These are phyloP conservation scores for Cheirogaleus medius DNA, from an alignment of 2,113 vertebrate species.

Conservation along the genomic window DNA sequence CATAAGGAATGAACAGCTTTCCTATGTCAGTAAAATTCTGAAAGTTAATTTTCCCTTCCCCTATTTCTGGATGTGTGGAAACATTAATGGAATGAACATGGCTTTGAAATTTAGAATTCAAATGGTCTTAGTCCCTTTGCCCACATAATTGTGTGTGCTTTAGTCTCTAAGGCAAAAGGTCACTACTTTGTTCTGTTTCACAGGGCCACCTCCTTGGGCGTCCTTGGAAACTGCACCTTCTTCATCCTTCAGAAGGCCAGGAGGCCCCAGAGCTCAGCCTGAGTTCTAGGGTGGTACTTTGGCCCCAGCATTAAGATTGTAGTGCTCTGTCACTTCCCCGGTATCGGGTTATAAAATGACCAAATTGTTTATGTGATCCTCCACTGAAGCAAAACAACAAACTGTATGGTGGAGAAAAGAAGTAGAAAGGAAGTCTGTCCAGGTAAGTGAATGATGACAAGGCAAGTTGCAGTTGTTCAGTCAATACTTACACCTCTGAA, in stretches of 20 bases:
- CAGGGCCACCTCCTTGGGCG: not conserved
- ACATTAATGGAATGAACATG: not conserved
- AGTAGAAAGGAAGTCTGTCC: conserved; percentile 9
- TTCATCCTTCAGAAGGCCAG: not conserved
- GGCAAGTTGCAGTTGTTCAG: not conserved
- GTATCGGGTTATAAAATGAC: not conserved
- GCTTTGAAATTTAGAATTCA: conserved; percentile 19
- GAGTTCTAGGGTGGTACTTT: not conserved
- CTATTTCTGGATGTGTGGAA: conserved; percentile 21
- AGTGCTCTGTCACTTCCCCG: conserved; percentile 41
- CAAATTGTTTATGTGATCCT: not conserved
- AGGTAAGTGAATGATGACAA: conserved; percentile 44
- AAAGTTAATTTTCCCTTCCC: not conserved
- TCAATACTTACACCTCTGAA: not conserved
- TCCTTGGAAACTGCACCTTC: not conserved
- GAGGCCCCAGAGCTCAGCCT: not conserved
- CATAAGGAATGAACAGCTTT: not conserved
- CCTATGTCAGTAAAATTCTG: not conserved
- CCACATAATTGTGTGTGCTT: not conserved
- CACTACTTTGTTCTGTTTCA: conserved; percentile 1
- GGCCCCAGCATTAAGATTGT: conserved; percentile 22
- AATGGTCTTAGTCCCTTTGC: not conserved
- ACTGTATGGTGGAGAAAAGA: conserved; percentile 33
- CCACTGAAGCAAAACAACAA: conserved; percentile 21
- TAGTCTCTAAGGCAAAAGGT: not conserved